A percentile compares a stretch with the other conserved stretches of the same genome.
phyloP scores from a whole-genome alignment of 2,888 invertebrate species.

The Acanthosepion pharaonis region DNA sequence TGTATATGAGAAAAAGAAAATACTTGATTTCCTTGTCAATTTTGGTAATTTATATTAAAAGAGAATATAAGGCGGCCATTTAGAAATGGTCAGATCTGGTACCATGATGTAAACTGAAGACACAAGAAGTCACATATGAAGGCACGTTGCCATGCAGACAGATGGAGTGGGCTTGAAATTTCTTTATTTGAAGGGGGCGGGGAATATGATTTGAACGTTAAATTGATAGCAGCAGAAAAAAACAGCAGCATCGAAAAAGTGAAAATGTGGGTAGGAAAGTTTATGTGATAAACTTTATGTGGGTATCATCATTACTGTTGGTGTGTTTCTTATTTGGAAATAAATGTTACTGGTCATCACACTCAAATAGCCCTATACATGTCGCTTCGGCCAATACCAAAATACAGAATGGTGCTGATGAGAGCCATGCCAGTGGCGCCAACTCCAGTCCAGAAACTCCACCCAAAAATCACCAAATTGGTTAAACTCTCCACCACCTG shows the following conservation, averaged over 20 bases:
- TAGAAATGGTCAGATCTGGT: not conserved
- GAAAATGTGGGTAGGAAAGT: not conserved
- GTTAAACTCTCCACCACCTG: constrained; percentile 51
- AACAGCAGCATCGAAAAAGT: not conserved
- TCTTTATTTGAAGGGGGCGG: no score
- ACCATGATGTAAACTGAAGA: not conserved
- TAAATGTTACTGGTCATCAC: not conserved
- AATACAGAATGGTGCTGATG: constrained; percentile 65
- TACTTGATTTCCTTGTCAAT: not conserved
- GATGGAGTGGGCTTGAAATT: not conserved
- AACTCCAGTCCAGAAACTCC: constrained; percentile 69
- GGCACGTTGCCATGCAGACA: not conserved
- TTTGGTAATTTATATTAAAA: not conserved
- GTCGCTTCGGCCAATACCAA: constrained; percentile 64
- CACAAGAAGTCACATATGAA: constrained; percentile 20
- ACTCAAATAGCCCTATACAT: constrained; percentile 48
- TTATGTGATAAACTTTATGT: not conserved
- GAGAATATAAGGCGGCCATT: not conserved
- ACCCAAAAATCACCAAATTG: constrained; percentile 59
- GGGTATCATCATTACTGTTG: not conserved
- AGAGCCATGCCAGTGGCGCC: constrained; percentile 64
- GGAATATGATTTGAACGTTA: not conserved
- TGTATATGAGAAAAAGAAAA: not conserved
- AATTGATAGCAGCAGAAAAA: not conserved
- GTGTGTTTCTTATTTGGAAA: not conserved